Base-by-base conservation (phyloP, 2,113 vertebrate genomes). In the Pygathrix nemaeus region DNA sequence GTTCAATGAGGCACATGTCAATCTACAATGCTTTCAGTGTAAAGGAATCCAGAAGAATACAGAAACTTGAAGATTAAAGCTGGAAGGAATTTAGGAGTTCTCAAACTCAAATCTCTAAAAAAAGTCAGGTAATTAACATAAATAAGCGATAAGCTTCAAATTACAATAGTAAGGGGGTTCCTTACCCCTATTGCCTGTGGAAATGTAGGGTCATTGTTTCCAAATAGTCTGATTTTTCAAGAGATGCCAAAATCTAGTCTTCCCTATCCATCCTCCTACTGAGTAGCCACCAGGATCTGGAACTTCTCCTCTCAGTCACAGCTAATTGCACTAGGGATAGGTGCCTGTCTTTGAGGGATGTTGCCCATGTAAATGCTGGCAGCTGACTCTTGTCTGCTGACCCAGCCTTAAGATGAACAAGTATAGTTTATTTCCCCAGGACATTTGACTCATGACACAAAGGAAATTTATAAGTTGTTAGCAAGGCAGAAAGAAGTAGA, bases 71-170 rank as follows among this genome's bases (percentile, higher is more conserved):
- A 61, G 16, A 73, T 88, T 95, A 82, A 73, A 75, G 32, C 32
- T 94, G 64, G 40, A 92, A 94, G 61, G n/a, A 96, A 88, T 10
- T 88, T 95, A 87, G 76, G 64, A 88, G 55, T 95, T 86, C 78
- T 95, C 64, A 73, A 97, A 89, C 18, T 90, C 45, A 92, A 87
- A 95, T 68, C 30, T 81, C 38, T 95, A 43, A 92, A 97, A 93
- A 93, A 35, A 23, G 5, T 21, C 52, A 92, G 43, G 32, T 16
- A 95, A 90, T 95, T 95, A 94, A 84, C 27, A 79, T 38, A 94
- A 72, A 93, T 72, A 38, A 96, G 12, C 78, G 82, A 95, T 18
- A 87, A 64, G 38, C 32, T 72, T n/a, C 30, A 93, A 88, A 83
- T 17, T 91, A n/a, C 40, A 95, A 35, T 88, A 84, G 68, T 79